Percentiles rank a stretch among this genome's conserved stretches.
phyloP scores from a whole-genome alignment of 2,113 vertebrate species.

The Felis chaus region DNA sequence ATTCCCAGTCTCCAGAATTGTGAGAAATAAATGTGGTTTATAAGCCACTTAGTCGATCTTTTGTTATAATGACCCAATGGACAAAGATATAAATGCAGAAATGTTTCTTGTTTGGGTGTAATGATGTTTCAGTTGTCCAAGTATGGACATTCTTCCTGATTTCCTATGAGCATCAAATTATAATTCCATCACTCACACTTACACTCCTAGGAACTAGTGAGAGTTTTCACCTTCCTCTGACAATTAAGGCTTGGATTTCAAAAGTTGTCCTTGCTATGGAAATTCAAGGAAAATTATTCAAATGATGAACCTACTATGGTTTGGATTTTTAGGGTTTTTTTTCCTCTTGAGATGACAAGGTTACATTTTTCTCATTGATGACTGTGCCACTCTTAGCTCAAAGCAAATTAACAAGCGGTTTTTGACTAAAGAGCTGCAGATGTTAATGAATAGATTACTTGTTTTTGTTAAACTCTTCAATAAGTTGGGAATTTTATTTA shows the following conservation, averaged over 20 bases:
- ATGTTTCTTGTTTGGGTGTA: not conserved
- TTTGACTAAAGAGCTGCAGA: not conserved
- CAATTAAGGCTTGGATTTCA: not conserved
- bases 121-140: not conserved
- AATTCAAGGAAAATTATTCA: slow-evolving; percentile 29
- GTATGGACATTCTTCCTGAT: not conserved
- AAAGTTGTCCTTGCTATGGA: not conserved
- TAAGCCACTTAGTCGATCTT: not conserved
- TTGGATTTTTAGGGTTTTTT: not conserved
- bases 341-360: not conserved
- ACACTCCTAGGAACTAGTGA: not conserved
- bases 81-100: not conserved
- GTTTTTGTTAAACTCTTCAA: not conserved
- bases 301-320: not conserved
- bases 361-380: not conserved
- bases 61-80: not conserved
- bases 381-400: not conserved
- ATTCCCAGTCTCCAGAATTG: not conserved
- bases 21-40: not conserved
- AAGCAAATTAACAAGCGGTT: not conserved
- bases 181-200: not conserved
- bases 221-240: not conserved
- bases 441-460: not conserved
- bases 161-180: not conserved
- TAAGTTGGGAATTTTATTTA: slow-evolving; percentile 40